Evolutionary conservation across 2,113 vertebrate genomes (phyloP), one percentile per base, ranked within the genome.

Genomic region (Festucalex cinctus): DNA sequence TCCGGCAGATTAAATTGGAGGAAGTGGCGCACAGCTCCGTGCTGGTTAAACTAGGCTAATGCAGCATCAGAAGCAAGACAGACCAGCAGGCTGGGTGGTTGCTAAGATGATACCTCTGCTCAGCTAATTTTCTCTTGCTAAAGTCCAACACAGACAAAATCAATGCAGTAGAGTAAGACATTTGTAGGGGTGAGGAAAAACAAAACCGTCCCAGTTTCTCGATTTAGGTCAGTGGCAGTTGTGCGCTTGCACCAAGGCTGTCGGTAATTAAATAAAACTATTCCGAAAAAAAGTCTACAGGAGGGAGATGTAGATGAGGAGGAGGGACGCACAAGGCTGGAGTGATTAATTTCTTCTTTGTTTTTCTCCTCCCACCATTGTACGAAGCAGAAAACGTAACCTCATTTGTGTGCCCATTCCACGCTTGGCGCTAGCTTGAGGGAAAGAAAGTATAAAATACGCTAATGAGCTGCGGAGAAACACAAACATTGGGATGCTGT

Each of bases 171-270:
- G 76, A 82, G 85, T 70, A 83, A 89, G 82, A 83, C 76, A 86
- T 69, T 79, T 80, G 73, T 56, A 72, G 75, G 57, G 65, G 66
- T 19, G 17, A 32, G 3, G 7, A 26, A 73, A 44, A 73, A 70
- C 48, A 37, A 58, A 68, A 65, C 51, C 28, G 88, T 48, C 89
- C 90, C 83, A 91, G 76, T 90, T 92, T 90, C 73, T 62, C 56
- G 64, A 93, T 92, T 80, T 91, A 87, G 91, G 88, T 91, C 91
- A 90, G 77, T 65, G 88, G 90, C 90, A 89, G 77, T 69, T 66
- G 73, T 78, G 83, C 78, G 80, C 73, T 80, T 70, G 79, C 75
- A 76, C 75, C 71, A 72, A 88, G 80, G 83, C 79, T 67, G 81
- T 75, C 79, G 79, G 85, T 90, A 87, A 91, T 87, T 90, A 88